Evolutionary conservation across 2,888 invertebrate species (phyloP).

Genomic region (Drosophila mimica): DNA sequence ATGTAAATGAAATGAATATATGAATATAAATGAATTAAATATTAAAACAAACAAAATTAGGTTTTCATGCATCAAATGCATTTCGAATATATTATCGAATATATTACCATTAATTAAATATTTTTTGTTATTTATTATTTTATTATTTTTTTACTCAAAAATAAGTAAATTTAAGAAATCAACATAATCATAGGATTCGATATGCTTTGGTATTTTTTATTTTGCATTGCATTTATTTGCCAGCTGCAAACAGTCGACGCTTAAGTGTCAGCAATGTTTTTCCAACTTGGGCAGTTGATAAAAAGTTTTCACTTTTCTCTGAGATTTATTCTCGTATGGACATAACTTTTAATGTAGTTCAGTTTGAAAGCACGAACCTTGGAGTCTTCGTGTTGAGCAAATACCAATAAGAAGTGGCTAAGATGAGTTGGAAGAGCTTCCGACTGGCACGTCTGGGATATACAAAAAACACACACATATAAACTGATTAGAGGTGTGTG

Average conservation of each 20-base stretch:
- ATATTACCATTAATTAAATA: neutral
- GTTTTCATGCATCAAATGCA: neutral
- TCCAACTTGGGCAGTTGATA: slow-evolving; percentile 43
- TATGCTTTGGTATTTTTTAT: neutral
- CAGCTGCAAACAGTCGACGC: slow-evolving; percentile 21
- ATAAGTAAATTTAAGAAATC: neutral
- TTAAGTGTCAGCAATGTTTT: slow-evolving; percentile 50
- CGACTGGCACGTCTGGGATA: neutral
- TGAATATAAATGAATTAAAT: neutral
- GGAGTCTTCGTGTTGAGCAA: neutral
- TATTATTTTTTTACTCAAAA: too few species aligned
- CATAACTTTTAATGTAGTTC: neutral
- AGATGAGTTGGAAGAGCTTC: neutral
- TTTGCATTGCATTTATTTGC: slow-evolving; percentile 3
- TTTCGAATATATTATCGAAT: too few species aligned
- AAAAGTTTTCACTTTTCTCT: slow-evolving; percentile 38
- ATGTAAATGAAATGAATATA: neutral
- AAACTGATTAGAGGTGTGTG: slow-evolving; percentile 73
- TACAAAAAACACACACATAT: slow-evolving; percentile 28
- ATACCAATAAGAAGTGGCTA: neutral
- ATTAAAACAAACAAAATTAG: neutral
- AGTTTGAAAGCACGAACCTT: neutral
- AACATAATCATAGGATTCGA: neutral
- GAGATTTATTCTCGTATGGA: neutral
- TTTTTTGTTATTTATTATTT: too few species aligned